phyloP scores from a whole-genome alignment of 1,140 invertebrate species.

The Drosophila pachea region DNA sequence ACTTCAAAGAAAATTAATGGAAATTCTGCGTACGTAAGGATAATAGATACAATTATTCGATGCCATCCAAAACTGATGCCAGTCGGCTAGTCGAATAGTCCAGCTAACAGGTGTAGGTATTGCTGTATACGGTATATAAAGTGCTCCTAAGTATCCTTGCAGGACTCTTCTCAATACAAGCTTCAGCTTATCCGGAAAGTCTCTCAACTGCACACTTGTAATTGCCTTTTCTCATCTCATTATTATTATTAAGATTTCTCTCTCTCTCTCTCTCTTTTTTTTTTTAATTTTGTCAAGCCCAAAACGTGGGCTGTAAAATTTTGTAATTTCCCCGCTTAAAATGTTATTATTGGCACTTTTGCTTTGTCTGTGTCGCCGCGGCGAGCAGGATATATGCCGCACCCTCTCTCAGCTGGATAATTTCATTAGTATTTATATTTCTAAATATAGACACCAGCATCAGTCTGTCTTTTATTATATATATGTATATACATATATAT shows the following conservation, averaged over 20 bases:
- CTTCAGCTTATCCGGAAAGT: background rate
- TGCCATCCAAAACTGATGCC: background rate
- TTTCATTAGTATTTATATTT: constrained; percentile 68
- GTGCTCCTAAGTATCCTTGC: too few species aligned
- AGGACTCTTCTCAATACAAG: background rate
- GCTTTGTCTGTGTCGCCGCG: constrained; percentile 34
- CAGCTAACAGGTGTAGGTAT: too few species aligned
- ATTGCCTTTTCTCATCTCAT: constrained; percentile 1
- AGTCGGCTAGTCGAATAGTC: too few species aligned
- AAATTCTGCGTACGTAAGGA: background rate
- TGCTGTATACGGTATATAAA: too few species aligned
- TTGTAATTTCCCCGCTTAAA: constrained; percentile 54
- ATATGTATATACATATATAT: constrained; percentile 2
- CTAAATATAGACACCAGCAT: constrained; percentile 56
- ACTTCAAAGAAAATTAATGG: constrained; percentile 28
- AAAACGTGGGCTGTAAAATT: constrained; percentile 12
- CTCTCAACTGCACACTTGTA: constrained; percentile 1
- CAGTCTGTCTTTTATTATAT: constrained; percentile 33
- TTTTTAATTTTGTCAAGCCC: background rate
- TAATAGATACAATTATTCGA: constrained; percentile 8
- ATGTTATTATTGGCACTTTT: constrained; percentile 65
- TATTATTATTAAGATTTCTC: constrained; percentile 1
- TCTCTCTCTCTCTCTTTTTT: background rate
- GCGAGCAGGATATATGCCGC: constrained; percentile 59
- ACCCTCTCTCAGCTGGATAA: constrained; percentile 55